Conservation (phyloP, 2,888 invertebrate genomes). For the Drosophila neonasuta region DNA sequence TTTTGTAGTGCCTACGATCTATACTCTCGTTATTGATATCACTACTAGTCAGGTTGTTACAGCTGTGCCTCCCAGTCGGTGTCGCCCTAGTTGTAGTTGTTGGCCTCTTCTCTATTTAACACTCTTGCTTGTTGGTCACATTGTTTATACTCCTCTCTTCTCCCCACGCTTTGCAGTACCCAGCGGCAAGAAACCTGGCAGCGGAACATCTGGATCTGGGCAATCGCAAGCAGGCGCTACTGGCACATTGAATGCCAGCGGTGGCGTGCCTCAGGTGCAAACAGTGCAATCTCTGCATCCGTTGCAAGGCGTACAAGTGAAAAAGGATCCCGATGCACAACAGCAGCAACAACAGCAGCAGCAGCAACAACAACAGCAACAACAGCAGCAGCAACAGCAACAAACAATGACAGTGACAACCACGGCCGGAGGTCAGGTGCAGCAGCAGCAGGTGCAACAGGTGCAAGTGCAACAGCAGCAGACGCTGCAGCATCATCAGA, state of each 20-base stretch:
- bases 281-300: conserved; percentile 81
- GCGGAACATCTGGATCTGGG: conserved; percentile 52
- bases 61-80: conserved; percentile 24
- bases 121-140: conserved; percentile 3
- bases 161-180: conserved; percentile 55
- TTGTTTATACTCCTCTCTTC: conserved; percentile 6
- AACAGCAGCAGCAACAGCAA: conserved; percentile 71
- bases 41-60: conserved; percentile 27
- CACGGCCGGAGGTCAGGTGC: conserved; percentile 67
- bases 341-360: conserved; percentile 66
- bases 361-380: conserved; percentile 64
- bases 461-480: conserved; percentile 72
- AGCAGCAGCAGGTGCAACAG: conserved; percentile 74
- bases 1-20: conserved; percentile 5
- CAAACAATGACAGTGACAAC: conserved; percentile 66
- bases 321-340: conserved; percentile 82
- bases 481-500: conserved; percentile 80
- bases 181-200: conserved; percentile 68
- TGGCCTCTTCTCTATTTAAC: conserved; percentile 10
- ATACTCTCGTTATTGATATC: conserved; percentile 20
- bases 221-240: conserved; percentile 47
- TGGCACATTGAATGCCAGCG: conserved; percentile 48
- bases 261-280: conserved; percentile 80
- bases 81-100: conserved; percentile 32
- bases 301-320: conserved; percentile 81